Base-by-base conservation (phyloP, 2,888 invertebrate genomes). In the Drosophila mettleri region DNA sequence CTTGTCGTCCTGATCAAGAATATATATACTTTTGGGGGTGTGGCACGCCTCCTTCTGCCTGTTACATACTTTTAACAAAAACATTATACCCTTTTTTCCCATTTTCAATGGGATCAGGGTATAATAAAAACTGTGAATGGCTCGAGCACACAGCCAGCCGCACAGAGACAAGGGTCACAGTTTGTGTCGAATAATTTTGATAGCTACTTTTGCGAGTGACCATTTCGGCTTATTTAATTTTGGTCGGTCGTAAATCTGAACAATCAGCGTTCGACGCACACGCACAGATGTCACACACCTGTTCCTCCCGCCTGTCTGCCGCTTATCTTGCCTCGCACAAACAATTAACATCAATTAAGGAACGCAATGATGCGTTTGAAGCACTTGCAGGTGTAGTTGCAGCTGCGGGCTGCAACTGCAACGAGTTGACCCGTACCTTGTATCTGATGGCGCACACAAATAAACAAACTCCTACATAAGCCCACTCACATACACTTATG, bases 331-430 rank as follows among this genome's bases (percentile, higher is more conserved):
- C 29, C 55, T 43, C 36, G 51, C 54, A 53, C 79, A 81, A 67
- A 79, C 81, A 84, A 83, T 85, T 80, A 83, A 61, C 79, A 74
- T 69, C 83, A 85, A 84, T 83, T 79, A 79, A 69, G 66, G 38
- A 60, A 48, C 62, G 63, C 82, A 74, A 69, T 78, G 61, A 64
- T 65, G 65, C 68, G 53, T 46, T 33, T 36, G 39, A 45, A 43
- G 64, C 38, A 36, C 10, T 27, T 43, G 27, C 64, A 16, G 16
- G 1, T 27, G 24, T 45, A 41, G 16, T 3, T 27, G 24, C 48
- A 41, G 27, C 64, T 74, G 65, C 75, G 76, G 76, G 72, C 51
- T 41, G 41, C 8, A 34, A 10, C 34, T 14, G 24, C 43, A 34
- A 24, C 48, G 41, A 57, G n/a, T 14, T 57, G 55, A 51, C 70